phyloP scores from a whole-genome alignment of 1,140 invertebrate species.

The Fragariocoptes setiger region DNA sequence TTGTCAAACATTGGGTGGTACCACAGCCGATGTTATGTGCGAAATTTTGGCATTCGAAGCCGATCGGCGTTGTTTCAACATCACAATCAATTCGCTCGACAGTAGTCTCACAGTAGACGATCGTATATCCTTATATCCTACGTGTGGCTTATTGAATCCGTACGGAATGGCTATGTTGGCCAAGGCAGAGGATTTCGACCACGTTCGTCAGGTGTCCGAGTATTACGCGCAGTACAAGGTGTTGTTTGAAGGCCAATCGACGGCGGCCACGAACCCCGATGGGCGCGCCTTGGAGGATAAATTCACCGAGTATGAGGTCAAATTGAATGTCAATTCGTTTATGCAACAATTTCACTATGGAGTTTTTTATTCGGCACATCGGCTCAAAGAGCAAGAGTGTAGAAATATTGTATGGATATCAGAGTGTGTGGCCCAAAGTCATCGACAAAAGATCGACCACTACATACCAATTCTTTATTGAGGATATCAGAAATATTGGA shows the following conservation, averaged over 20 bases:
- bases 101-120: slow-evolving; percentile 96
- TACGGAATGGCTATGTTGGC: slow-evolving; percentile 74
- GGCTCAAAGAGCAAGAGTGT: slow-evolving; percentile 94
- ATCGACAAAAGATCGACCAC: slow-evolving; percentile 92
- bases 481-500: no score
- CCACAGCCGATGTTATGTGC: slow-evolving; percentile 91
- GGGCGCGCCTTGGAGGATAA: slow-evolving; percentile 96
- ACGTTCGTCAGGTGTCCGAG: slow-evolving; percentile 86
- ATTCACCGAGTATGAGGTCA: slow-evolving; percentile 95
- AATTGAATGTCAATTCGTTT: slow-evolving; percentile 76
- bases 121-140: slow-evolving; percentile 74
- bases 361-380: slow-evolving; percentile 90
- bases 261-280: slow-evolving; percentile 61
- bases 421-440: slow-evolving; percentile 91
- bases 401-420: slow-evolving; percentile 97
- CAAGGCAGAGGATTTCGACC: slow-evolving; percentile 85
- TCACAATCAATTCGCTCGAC: slow-evolving; percentile 96
- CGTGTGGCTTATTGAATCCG: slow-evolving; percentile 77
- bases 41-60: slow-evolving; percentile 98
- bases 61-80: slow-evolving; percentile 86
- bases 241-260: slow-evolving; percentile 58
- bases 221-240: slow-evolving; percentile 88
- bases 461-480: slow-evolving; percentile 97
- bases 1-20: slow-evolving; percentile 76
- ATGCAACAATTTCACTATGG: slow-evolving; percentile 96